Evolutionary conservation across 2,888 invertebrate species (phyloP).

Genomic region (Spodoptera littoralis): DNA sequence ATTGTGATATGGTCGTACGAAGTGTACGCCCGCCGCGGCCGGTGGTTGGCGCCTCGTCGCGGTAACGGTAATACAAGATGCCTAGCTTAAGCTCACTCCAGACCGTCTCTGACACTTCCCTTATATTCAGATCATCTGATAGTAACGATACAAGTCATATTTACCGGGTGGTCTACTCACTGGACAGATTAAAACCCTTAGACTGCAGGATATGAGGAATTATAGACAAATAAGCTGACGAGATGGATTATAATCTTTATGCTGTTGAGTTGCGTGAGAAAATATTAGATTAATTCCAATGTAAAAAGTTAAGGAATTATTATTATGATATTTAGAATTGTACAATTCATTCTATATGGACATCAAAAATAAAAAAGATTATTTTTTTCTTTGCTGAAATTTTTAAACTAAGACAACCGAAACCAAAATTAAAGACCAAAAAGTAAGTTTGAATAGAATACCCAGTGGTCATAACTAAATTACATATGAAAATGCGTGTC

Average conservation of each 20-base stretch:
- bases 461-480: too few relatives aligned
- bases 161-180: slow-evolving; percentile 48
- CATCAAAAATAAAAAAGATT: neutral
- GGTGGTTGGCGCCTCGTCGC: slow-evolving; percentile 77
- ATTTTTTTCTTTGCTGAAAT: too few relatives aligned
- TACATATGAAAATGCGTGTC: neutral
- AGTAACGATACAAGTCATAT: slow-evolving; percentile 45
- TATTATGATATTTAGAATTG: too few relatives aligned
- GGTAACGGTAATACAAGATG: slow-evolving; percentile 87
- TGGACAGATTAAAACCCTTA: slow-evolving; percentile 21
- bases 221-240: slow-evolving; percentile 31
- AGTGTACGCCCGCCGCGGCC: slow-evolving; percentile 53
- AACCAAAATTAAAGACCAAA: too few relatives aligned
- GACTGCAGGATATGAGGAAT: slow-evolving; percentile 30
- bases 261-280: slow-evolving; percentile 2
- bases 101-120: slow-evolving; percentile 68
- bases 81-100: slow-evolving; percentile 77
- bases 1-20: slow-evolving; percentile 57
- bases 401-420: too few relatives aligned
- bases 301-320: too few relatives aligned
- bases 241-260: slow-evolving; percentile 25
- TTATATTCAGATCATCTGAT: slow-evolving; percentile 58
- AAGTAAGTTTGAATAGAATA: too few relatives aligned
- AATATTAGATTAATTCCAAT: slow-evolving; percentile 3
- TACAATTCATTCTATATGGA: neutral